A percentile compares a stretch with the other conserved stretches of the same genome.
phyloP scores from a whole-genome alignment of 2,888 invertebrate genomes.

The Apodemia duryi region DNA sequence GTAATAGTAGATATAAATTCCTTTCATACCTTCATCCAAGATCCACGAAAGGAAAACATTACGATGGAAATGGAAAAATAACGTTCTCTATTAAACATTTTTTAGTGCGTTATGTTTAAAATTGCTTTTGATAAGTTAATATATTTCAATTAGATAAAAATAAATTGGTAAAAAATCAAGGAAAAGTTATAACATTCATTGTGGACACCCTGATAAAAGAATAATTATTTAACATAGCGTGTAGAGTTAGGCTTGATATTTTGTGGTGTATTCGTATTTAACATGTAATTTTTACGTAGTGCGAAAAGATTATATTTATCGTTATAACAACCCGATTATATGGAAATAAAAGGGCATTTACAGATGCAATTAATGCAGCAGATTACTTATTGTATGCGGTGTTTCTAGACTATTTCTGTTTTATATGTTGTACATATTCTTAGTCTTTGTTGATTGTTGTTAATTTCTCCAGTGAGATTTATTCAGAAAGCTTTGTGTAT shows the following conservation, averaged over 20 bases:
- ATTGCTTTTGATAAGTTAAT: too few species aligned
- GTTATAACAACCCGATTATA: constrained; percentile 52
- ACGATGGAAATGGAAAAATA: too few species aligned
- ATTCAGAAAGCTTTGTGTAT: constrained; percentile 8
- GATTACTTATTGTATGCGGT: constrained; percentile 55
- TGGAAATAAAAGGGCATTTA: constrained; percentile 69
- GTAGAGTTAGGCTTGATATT: constrained; percentile 22
- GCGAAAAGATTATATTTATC: constrained; percentile 61
- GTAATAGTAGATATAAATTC: too few species aligned
- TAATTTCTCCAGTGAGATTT: constrained; percentile 55
- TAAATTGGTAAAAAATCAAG: background rate
- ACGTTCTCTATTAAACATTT: too few species aligned
- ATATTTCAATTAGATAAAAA: background rate
- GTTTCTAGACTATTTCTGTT: constrained; percentile 48
- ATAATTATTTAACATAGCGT: constrained; percentile 21
- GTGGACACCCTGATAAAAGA: background rate
- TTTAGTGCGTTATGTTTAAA: too few species aligned
- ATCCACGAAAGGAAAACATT: too few species aligned
- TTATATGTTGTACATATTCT: constrained; percentile 47
- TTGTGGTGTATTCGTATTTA: constrained; percentile 35
- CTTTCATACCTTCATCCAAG: too few species aligned
- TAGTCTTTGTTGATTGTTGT: constrained; percentile 41
- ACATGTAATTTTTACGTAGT: constrained; percentile 59
- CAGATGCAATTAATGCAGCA: constrained; percentile 58
- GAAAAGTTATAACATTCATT: background rate